A percentile compares a stretch with the other conserved stretches of the same genome.
Conservation (phyloP, 2,113 vertebrate species). For the Ochotona princeps region DNA sequence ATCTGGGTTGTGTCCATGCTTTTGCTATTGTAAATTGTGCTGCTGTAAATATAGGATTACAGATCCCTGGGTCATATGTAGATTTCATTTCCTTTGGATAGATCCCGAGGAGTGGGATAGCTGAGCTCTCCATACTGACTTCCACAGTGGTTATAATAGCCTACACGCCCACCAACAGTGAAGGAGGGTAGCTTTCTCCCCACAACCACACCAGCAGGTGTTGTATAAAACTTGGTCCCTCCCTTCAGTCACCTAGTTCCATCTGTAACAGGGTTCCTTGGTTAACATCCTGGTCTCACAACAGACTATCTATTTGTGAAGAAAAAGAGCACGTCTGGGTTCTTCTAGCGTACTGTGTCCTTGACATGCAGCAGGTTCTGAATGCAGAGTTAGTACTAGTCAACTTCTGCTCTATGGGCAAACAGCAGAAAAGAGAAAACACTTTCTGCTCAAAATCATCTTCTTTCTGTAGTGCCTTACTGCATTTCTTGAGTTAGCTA, state of each 20-base stretch:
- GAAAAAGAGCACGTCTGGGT: neutral
- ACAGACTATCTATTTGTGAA: neutral
- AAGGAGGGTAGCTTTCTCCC: too few relatives aligned
- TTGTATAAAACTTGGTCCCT: neutral
- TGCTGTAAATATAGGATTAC: too few relatives aligned
- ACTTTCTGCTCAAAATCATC: neutral
- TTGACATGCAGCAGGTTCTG: neutral
- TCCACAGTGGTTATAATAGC: too few relatives aligned
- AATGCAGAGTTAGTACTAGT: neutral
- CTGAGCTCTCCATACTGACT: too few relatives aligned
- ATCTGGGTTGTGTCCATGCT: too few relatives aligned
- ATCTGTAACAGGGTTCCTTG: neutral
- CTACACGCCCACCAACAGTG: too few relatives aligned
- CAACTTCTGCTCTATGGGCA: conserved; percentile 10
- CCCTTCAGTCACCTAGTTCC: neutral
- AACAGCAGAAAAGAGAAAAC: neutral
- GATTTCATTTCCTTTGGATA: too few relatives aligned
- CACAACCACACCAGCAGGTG: too few relatives aligned
- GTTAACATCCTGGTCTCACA: neutral
- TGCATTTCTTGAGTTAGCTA: neutral
- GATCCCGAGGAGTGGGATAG: too few relatives aligned
- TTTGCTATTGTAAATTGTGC: too few relatives aligned
- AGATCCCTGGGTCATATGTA: too few relatives aligned
- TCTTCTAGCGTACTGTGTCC: neutral
- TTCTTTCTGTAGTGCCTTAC: neutral